A percentile compares a stretch with the other conserved stretches of the same genome.
These are phyloP conservation scores for Climacteris rufus DNA, from an alignment of 2,113 vertebrate genomes.

Conservation along the genomic window DNA sequence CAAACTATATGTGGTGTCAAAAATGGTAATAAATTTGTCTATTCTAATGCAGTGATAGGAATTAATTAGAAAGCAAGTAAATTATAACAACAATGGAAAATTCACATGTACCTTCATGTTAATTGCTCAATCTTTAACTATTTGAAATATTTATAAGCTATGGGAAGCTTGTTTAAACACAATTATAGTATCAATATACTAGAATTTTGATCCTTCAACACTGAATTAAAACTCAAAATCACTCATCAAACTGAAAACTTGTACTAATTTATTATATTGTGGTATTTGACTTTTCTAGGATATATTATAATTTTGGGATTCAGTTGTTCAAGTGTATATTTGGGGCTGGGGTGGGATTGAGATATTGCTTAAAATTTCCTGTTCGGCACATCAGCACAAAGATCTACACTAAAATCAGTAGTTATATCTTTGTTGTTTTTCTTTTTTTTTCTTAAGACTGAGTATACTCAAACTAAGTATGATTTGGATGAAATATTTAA, in stretches of 20 bases:
- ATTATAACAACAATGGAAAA: neutral
- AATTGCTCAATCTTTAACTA: neutral
- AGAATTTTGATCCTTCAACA: neutral
- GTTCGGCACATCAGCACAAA: neutral
- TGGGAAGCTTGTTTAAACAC: neutral
- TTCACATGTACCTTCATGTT: neutral
- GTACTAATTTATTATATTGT: neutral
- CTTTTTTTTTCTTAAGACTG: neutral
- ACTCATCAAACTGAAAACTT: neutral
- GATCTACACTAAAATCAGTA: neutral
- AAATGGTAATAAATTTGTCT: neutral
- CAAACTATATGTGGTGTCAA: neutral
- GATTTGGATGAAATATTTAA: neutral
- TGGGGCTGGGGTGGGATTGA: accelerated
- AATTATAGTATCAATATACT: neutral
- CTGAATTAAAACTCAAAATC: neutral
- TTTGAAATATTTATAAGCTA: neutral
- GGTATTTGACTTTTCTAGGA: neutral
- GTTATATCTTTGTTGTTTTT: neutral
- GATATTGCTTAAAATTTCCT: neutral
- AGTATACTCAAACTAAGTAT: neutral
- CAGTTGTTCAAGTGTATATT: neutral
- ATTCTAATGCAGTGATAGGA: neutral
- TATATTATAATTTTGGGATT: neutral
- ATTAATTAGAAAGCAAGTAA: neutral